Evolutionary conservation across 2,113 vertebrate species (phyloP), one percentile per base, ranked within the genome.

Genomic region (Thalassoma bifasciatum): DNA sequence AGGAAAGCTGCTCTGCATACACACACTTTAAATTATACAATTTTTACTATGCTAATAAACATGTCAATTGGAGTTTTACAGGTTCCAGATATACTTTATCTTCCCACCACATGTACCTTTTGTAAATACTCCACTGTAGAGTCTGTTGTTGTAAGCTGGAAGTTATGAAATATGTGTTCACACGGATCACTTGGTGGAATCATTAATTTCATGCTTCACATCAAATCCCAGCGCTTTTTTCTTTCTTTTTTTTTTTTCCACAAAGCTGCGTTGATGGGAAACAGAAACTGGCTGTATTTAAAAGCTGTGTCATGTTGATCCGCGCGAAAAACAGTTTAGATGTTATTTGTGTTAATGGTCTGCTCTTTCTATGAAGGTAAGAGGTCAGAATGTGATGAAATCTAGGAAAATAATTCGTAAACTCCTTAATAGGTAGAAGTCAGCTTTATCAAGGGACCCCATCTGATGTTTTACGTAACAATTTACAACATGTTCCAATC

Each of bases 31-130:
- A 86, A 86, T 88, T 75, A 85, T 81, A 84, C 51, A 67, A 44
- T 67, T 83, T 90, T 85, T 70, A 86, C 66, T 83, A 81, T 65
- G 81, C 74, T 92, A 86, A 88, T 90, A 90, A 92, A 92, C 79
- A 83, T 78, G 76, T 86, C 78, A 79, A 46, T 84, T 84, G 77
- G 44, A 77, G 56, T 72, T 70, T 81, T 82, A 86, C 78, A 81
- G 75, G 74, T 79, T 88, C 80, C 77, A 89, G 86, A 89, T 75
- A 74, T 34, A 83, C 66, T 82, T 74, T 61, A 67, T 68, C 66
- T 59, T 82, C 77, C 75, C 2, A 1, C 71, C 53, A 52, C 57
- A 66, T 78, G 82, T 66, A 87, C 72, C 80, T 86, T 86, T 57
- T 69, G 69, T 67, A 86, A 85, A 91, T 64, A 74, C 22, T 62